phyloP scores from a whole-genome alignment of 2,113 vertebrate genomes.

The Manacus vitellinus region DNA sequence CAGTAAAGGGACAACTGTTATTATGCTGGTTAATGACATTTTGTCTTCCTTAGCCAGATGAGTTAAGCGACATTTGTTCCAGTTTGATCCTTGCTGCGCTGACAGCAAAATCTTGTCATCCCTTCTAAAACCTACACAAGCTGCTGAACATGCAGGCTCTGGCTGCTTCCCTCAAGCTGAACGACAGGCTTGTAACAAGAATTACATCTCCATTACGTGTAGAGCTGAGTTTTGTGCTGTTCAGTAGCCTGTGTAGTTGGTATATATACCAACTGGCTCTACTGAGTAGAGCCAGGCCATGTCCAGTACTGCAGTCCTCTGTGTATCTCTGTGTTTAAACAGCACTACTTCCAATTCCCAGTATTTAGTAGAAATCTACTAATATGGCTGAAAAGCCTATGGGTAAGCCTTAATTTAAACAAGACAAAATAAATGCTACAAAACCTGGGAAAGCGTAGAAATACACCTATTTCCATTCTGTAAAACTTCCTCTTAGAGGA shows the following conservation, averaged over 20 bases:
- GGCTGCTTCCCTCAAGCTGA: neutral
- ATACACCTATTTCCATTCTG: neutral
- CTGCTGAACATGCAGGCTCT: neutral
- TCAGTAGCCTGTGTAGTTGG: neutral
- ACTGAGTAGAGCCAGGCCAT: neutral
- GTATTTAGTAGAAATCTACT: neutral
- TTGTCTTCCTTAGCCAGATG: neutral
- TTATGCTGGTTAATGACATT: neutral
- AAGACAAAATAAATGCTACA: neutral
- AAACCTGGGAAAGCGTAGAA: neutral
- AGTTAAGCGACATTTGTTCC: neutral
- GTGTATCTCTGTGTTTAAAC: neutral
- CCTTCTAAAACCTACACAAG: neutral
- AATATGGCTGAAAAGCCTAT: neutral
- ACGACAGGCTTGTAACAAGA: neutral
- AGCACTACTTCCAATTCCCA: neutral
- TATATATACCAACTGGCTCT: no score
- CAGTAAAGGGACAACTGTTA: constrained; percentile 2
- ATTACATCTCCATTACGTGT: neutral
- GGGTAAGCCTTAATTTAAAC: neutral
- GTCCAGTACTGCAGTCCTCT: neutral
- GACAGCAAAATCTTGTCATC: neutral
- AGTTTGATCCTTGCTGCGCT: neutral
- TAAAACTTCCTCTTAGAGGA: neutral
- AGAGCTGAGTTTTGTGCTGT: neutral